A percentile compares a stretch with the other conserved stretches of the same genome.
These are phyloP conservation scores for Platycheirus albimanus DNA, from an alignment of 2,888 invertebrate species.

Conservation along the genomic window DNA sequence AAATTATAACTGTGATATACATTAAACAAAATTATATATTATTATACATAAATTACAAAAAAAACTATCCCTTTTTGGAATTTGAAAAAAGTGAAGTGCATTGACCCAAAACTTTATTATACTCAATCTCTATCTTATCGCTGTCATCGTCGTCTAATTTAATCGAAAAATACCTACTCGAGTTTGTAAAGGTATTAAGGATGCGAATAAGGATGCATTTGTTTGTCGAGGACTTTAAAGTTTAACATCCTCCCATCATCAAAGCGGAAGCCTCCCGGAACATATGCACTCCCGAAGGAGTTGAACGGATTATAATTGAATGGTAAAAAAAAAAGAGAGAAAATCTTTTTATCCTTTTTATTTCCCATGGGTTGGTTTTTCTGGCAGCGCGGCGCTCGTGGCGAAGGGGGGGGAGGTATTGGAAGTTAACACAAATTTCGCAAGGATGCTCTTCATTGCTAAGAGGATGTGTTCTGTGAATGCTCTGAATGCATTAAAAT, in stretches of 20 bases:
- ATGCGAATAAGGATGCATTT: conserved; percentile 52
- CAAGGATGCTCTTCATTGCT: conserved; percentile 25
- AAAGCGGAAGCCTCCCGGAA: conserved; percentile 10
- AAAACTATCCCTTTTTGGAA: conserved; percentile 45
- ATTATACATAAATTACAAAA: background rate
- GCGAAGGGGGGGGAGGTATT: background rate
- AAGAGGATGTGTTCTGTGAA: conserved; percentile 41
- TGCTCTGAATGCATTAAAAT: conserved; percentile 65
- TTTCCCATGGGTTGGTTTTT: conserved; percentile 9
- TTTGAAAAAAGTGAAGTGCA: conserved; percentile 36
- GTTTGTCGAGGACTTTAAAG: conserved; percentile 55
- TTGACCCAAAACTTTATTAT: conserved; percentile 42
- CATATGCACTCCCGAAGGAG: conserved; percentile 56
- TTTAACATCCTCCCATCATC: conserved; percentile 17
- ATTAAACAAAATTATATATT: conserved; percentile 19
- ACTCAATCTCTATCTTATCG: background rate
- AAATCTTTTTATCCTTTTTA: conserved; percentile 31
- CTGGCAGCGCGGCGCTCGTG: background rate
- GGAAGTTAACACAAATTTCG: conserved; percentile 41
- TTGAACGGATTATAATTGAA: conserved; percentile 73
- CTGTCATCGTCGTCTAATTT: conserved; percentile 43
- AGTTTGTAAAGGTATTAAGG: conserved; percentile 9
- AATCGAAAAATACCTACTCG: conserved; percentile 44
- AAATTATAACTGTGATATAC: conserved; percentile 68
- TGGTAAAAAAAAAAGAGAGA: conserved; percentile 58